These are phyloP conservation scores for Montifringilla adamsi DNA, from an alignment of 2,113 vertebrate genomes.

Conservation along the genomic window DNA sequence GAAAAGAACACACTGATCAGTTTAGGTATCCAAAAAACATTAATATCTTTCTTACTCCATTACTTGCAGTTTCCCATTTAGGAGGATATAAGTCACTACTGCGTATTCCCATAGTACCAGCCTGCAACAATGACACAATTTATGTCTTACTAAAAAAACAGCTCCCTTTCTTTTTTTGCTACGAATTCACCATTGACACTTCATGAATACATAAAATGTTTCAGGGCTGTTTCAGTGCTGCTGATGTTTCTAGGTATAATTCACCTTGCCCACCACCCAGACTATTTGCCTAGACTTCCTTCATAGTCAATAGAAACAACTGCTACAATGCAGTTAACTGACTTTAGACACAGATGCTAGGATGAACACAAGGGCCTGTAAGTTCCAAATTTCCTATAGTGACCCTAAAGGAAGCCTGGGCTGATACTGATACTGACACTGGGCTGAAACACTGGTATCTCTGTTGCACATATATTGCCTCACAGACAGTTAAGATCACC, in stretches of 20 bases:
- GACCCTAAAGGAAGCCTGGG: not conserved
- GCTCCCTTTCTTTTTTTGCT: not conserved
- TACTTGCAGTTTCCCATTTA: not conserved
- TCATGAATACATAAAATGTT: not conserved
- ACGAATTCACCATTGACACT: not conserved
- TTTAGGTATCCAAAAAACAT: not conserved
- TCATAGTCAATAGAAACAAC: not conserved
- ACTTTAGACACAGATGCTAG: not conserved
- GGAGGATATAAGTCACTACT: not conserved
- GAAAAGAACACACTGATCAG: slow-evolving; percentile 30
- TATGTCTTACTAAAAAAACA: not conserved
- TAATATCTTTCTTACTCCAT: not conserved
- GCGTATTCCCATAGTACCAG: not conserved
- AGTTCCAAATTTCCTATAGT: not conserved
- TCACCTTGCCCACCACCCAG: not conserved
- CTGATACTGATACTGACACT: not conserved
- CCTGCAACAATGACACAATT: not conserved
- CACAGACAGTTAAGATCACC: not conserved
- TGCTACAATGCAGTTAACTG: not conserved
- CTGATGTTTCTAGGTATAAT: not conserved
- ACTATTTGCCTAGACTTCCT: not conserved
- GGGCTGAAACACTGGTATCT: not conserved
- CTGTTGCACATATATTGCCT: not conserved
- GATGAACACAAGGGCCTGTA: not conserved
- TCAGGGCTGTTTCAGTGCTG: not conserved